Evolutionary conservation across 2,113 vertebrate species (phyloP).

Genomic region (Salvator merianae): DNA sequence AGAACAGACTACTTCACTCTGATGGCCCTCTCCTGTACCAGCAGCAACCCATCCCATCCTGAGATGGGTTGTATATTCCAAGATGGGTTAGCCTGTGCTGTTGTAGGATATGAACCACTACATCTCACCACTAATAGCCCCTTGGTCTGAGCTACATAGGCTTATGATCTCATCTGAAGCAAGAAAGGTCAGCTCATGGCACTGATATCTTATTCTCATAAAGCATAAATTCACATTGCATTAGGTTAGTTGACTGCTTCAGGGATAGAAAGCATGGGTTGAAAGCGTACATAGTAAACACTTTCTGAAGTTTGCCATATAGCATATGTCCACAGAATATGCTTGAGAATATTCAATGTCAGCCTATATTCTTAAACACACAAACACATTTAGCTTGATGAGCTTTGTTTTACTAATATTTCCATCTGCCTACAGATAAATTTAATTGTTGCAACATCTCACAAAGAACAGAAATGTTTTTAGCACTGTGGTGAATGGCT

Average conservation of each 20-base stretch:
- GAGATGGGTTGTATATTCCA: too few species aligned
- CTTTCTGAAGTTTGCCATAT: background rate
- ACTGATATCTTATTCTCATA: background rate
- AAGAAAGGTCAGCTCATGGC: background rate
- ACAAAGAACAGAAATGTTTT: too few species aligned
- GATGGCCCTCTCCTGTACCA: too few species aligned
- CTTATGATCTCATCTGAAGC: background rate
- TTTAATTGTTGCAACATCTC: conserved; percentile 35
- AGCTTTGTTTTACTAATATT: conserved; percentile 11
- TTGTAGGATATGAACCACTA: too few species aligned
- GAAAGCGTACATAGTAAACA: background rate
- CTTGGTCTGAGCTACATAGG: background rate
- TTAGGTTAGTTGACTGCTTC: background rate
- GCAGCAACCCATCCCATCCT: too few species aligned
- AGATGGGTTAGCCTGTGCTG: too few species aligned
- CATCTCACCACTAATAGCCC: background rate
- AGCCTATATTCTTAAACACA: background rate
- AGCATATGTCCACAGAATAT: background rate
- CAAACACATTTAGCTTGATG: background rate
- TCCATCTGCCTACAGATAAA: conserved; percentile 25
- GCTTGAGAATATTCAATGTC: background rate
- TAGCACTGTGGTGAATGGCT: too few species aligned
- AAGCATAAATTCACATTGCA: background rate
- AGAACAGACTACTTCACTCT: too few species aligned
- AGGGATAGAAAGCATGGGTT: background rate